A percentile compares a stretch with the other conserved stretches of the same genome.
phyloP scores from a whole-genome alignment of 1,140 invertebrate genomes.

The Phortica variegata region DNA sequence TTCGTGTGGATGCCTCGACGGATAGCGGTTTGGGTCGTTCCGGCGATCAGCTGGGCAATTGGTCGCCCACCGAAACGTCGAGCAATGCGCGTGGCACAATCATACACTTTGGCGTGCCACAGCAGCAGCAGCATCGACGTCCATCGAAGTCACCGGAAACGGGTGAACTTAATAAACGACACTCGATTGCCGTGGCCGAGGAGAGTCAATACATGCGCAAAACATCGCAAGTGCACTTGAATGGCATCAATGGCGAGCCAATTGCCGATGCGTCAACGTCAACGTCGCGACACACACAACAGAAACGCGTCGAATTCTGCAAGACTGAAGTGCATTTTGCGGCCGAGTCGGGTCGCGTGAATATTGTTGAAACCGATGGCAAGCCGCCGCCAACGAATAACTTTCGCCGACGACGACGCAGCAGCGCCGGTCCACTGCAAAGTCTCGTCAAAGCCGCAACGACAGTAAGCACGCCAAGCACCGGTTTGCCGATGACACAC shows the following conservation, averaged over 20 bases:
- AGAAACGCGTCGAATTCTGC: constrained; percentile 79
- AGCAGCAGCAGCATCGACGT: background rate
- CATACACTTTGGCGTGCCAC: constrained; percentile 35
- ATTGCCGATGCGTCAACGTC: constrained; percentile 43
- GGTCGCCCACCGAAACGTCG: constrained; percentile 41
- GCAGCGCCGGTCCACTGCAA: constrained; percentile 50
- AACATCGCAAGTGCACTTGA: constrained; percentile 40
- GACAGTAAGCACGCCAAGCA: constrained; percentile 1
- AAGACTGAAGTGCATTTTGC: constrained; percentile 85
- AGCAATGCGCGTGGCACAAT: constrained; percentile 30
- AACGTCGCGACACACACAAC: constrained; percentile 32
- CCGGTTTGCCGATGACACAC: constrained; percentile 21
- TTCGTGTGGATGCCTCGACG: constrained; percentile 66
- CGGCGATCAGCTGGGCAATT: constrained; percentile 64
- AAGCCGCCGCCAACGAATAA: constrained; percentile 80
- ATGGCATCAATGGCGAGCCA: constrained; percentile 38
- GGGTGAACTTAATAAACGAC: constrained; percentile 58
- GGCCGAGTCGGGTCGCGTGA: constrained; percentile 77
- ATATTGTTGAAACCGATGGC: constrained; percentile 83
- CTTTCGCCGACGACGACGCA: constrained; percentile 68
- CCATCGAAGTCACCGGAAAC: constrained; percentile 17
- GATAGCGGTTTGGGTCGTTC: constrained; percentile 73
- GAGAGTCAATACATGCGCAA: constrained; percentile 59
- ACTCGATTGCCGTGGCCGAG: constrained; percentile 64
- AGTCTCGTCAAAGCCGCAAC: constrained; percentile 37